Conservation (phyloP, 1,140 invertebrate species). For the Drosophila willistoni region DNA sequence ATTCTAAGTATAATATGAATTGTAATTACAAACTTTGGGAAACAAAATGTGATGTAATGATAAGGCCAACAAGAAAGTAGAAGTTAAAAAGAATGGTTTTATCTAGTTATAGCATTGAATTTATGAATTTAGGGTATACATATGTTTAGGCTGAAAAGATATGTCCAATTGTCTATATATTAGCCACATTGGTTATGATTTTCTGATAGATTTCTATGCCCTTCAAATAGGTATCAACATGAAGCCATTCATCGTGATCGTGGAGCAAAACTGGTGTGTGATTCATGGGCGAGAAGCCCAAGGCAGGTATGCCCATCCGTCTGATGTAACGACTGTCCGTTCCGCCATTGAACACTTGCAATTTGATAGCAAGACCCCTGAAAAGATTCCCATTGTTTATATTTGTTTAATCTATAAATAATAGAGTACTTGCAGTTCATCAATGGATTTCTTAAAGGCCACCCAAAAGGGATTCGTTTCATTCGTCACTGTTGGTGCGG, state of each 20-base stretch:
- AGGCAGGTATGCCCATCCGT: slow-evolving; percentile 87
- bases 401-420: fast-evolving
- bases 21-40: no score
- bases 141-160: no score
- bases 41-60: no score
- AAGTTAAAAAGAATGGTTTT: no score
- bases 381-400: neutral
- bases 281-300: slow-evolving; percentile 93
- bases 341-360: slow-evolving; percentile 90
- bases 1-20: no score
- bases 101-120: no score
- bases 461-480: slow-evolving; percentile 91
- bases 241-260: slow-evolving; percentile 91
- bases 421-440: slow-evolving; percentile 84
- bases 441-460: slow-evolving; percentile 87
- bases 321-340: slow-evolving; percentile 91
- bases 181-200: slow-evolving; percentile 86
- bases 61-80: no score
- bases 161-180: slow-evolving; percentile 47
- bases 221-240: slow-evolving; percentile 87
- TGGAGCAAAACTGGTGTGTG: slow-evolving; percentile 89
- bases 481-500: slow-evolving; percentile 87
- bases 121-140: no score
- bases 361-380: slow-evolving; percentile 85
- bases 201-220: slow-evolving; percentile 89